Conservation (phyloP, 2,888 invertebrate genomes). For the Drosophila prolongata region DNA sequence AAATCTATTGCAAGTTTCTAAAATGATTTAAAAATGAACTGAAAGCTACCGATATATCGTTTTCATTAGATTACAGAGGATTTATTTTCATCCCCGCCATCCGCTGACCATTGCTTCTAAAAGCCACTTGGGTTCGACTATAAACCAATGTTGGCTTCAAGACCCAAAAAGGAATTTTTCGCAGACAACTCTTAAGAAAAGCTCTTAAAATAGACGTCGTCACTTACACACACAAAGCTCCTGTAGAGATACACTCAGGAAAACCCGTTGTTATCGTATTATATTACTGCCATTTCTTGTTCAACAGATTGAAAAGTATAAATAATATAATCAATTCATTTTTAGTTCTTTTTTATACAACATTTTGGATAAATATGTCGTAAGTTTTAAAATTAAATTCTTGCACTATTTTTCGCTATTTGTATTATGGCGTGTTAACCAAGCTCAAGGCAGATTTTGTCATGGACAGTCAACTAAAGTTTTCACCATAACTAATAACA, state of each 20-base stretch:
- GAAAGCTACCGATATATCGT: conserved; percentile 32
- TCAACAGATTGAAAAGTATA: too few species aligned
- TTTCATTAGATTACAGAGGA: conserved; percentile 56
- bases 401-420: too few species aligned
- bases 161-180: conserved; percentile 62
- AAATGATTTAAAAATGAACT: conserved; percentile 1
- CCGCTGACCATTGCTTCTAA: background rate
- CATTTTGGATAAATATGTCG: too few species aligned
- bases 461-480: too few species aligned
- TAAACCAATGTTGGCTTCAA: conserved; percentile 58
- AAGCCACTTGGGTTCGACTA: conserved; percentile 51
- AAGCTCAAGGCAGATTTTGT: too few species aligned
- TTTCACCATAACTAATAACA: too few species aligned
- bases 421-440: too few species aligned
- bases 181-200: conserved; percentile 44
- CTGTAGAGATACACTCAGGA: conserved; percentile 8
- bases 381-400: too few species aligned
- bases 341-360: background rate
- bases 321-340: too few species aligned
- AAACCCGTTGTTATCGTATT: background rate
- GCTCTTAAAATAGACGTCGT: conserved; percentile 49
- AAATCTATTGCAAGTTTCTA: conserved; percentile 1
- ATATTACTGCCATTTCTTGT: too few species aligned
- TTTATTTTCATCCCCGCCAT: background rate
- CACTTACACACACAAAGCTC: conserved; percentile 4